Base-by-base conservation (phyloP, 2,888 invertebrate species). In the Agrotis exclamationis region DNA sequence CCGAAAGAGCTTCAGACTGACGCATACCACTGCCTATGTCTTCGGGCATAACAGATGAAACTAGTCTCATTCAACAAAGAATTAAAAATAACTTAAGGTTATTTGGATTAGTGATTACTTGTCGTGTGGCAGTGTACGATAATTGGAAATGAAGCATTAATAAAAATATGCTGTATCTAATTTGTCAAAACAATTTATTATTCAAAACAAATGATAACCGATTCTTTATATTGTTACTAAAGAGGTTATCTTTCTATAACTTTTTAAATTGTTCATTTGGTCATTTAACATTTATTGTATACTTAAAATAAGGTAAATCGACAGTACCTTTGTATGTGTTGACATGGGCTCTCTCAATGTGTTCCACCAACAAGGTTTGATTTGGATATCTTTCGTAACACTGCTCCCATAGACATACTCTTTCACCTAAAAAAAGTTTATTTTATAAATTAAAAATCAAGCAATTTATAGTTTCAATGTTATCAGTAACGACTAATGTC, bases 331-430 rank as follows among this genome's bases (percentile, higher is more conserved):
- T 97, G 92, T 97, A 98, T 86, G 98, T 97, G 90, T 99, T 99
- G 51, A 99, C 98, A 91, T 99, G 99, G 56, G 97, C 97, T 87
- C 98, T 97, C 88, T 98, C 98, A 63, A 98, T 98, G 86, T 98
- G 98, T 70, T 97, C 97, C 2, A 98, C 98, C 76, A 99, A 96
- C 11, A 97, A 97, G 65, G 96, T 97, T 90, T 99, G 99, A 82
- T 97, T 97, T 4, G 97, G 96, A 93, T 98, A 99, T 83, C 97
- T 97, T 86, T 97, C 97, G 84, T 97, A 97, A 91, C 99, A 99
- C 73, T 98, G 97, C 74, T 98, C 97, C 99, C 99, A 99, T 84
- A 97, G 97, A 91, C 99, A 99, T 22, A 91, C 86, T 84, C 94
- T 89, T 84, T 96, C 96, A 78, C 94, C 96, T 96, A 93, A 81